Conservation (phyloP, 2,113 vertebrate species). For the Cyprinus carpio region DNA sequence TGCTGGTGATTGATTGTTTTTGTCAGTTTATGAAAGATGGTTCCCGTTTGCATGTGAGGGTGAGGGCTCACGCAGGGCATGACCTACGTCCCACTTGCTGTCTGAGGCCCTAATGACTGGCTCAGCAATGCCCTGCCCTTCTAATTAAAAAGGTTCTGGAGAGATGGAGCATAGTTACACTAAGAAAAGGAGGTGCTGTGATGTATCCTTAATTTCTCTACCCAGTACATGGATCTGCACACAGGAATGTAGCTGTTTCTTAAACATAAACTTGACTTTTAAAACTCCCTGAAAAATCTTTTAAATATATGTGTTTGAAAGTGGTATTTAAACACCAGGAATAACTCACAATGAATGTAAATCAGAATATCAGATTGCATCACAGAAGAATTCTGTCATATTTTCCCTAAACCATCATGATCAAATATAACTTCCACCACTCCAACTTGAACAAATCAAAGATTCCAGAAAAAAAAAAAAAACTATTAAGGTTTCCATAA, state of each 20-base stretch:
- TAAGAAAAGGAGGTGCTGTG: not conserved
- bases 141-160: slow-evolving; percentile 31
- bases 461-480: too few species aligned
- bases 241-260: not conserved
- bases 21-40: slow-evolving; percentile 90
- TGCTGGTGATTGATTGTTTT: slow-evolving; percentile 89
- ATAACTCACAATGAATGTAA: not conserved
- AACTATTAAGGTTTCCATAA: too few species aligned
- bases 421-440: not conserved
- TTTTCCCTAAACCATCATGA: not conserved
- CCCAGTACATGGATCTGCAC: not conserved
- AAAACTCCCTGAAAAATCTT: not conserved
- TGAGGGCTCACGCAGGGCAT: slow-evolving; percentile 60
- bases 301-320: not conserved
- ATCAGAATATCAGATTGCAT: not conserved
- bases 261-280: not conserved
- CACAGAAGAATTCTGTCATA: not conserved
- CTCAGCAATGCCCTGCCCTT: not conserved
- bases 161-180: not conserved
- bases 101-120: slow-evolving; percentile 35
- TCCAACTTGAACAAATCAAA: not conserved
- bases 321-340: not conserved
- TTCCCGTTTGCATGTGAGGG: slow-evolving; percentile 79
- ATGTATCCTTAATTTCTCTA: not conserved
- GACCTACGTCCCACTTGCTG: slow-evolving; percentile 1